These are phyloP conservation scores for Sphaerodactylus townsendi DNA, from an alignment of 2,113 vertebrate genomes.

Conservation along the genomic window DNA sequence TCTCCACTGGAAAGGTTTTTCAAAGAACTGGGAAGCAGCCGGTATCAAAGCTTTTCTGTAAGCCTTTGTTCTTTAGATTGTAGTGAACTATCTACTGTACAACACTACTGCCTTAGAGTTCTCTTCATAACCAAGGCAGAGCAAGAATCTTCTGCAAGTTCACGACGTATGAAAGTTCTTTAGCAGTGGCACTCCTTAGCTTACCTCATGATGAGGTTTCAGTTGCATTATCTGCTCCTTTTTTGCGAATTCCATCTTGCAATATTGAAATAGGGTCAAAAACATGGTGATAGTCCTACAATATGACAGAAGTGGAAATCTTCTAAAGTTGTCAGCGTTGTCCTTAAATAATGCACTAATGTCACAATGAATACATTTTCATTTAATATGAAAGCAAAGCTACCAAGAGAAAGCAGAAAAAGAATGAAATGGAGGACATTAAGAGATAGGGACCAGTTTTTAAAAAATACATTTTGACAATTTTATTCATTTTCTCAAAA, in stretches of 20 bases:
- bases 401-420: not conserved
- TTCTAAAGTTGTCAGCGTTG: not conserved
- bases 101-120: no score
- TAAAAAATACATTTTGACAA: not conserved
- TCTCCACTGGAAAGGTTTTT: not conserved
- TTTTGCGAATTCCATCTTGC: no score
- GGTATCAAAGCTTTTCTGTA: not conserved
- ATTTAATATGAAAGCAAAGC: not conserved
- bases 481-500: not conserved
- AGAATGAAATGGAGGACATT: not conserved
- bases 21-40: not conserved
- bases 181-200: no score
- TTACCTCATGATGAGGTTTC: no score
- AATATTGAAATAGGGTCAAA: no score
- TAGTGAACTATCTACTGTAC: not conserved
- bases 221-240: no score
- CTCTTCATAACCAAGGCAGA: no score
- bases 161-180: no score
- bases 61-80: not conserved
- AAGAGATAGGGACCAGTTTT: no score
- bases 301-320: not conserved
- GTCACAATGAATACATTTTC: not conserved
- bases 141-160: no score
- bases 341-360: not conserved
- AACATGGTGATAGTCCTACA: not conserved